phyloP scores from a whole-genome alignment of 2,797 vertebrate species.

The Merluccius polli region DNA sequence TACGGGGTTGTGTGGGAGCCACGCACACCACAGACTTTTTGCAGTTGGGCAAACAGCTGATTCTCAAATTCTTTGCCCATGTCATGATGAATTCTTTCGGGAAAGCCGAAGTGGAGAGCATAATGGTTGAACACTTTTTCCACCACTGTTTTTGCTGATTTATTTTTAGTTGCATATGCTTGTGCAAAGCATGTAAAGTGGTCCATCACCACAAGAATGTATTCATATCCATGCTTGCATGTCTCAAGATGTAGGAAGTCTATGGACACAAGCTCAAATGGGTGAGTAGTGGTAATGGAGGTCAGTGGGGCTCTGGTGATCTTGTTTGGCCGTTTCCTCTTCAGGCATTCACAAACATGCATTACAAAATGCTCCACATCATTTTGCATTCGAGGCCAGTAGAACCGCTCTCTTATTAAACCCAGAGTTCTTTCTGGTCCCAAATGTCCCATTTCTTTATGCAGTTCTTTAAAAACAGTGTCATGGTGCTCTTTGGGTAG shows the following conservation, averaged over 20 bases:
- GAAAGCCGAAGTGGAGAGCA: conserved; percentile 19
- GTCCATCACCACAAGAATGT: conserved; percentile 12
- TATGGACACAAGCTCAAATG: conserved; percentile 19
- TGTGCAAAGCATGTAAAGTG: conserved; percentile 12
- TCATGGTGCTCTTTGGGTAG: conserved; percentile 8
- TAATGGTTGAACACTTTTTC: no score
- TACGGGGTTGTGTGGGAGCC: conserved; percentile 13
- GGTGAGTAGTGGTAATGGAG: conserved; percentile 19
- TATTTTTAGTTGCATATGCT: conserved; percentile 9
- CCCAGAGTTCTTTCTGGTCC: not conserved
- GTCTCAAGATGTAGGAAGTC: not conserved
- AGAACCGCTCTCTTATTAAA: conserved; percentile 12
- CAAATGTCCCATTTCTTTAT: conserved; percentile 21
- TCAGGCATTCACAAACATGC: conserved; percentile 13
- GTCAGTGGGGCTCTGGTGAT: conserved; percentile 1
- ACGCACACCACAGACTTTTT: conserved; percentile 1
- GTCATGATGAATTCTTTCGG: conserved; percentile 18
- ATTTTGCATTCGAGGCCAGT: not conserved
- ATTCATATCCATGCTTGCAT: conserved; percentile 16
- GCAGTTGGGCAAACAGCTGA: conserved; percentile 11
- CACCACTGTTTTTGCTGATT: not conserved
- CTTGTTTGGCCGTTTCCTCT: conserved; percentile 10
- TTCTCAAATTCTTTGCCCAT: conserved; percentile 28
- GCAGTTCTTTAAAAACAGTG: not conserved
- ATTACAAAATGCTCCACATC: conserved; percentile 22